Percentiles rank a stretch among this genome's conserved stretches.
Conservation (phyloP, 2,888 invertebrate species). For the Lamellibrachia columna region DNA sequence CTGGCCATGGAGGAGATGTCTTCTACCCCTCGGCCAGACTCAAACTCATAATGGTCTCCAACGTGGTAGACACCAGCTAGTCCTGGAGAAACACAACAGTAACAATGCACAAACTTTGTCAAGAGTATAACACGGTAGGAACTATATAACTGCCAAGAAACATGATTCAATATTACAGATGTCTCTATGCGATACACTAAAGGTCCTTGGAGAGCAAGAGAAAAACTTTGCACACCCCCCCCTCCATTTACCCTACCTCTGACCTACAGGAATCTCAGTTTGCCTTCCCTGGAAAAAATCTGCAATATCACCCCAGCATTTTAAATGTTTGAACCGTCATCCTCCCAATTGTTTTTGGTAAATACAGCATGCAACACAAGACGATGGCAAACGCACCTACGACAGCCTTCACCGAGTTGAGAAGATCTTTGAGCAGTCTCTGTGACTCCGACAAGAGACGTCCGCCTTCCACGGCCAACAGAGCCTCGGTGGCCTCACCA, state of each 20-base stretch:
- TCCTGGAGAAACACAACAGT: conserved; percentile 44
- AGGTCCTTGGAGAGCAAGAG: too few relatives aligned
- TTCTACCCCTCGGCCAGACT: conserved; percentile 55
- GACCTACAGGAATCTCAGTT: background rate
- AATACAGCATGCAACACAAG: background rate
- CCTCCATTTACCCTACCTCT: too few relatives aligned
- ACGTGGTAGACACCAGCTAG: conserved; percentile 63
- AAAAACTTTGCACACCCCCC: too few relatives aligned
- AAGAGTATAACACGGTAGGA: too few relatives aligned
- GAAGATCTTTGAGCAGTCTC: conserved; percentile 33
- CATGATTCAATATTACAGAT: too few relatives aligned
- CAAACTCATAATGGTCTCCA: conserved; percentile 59
- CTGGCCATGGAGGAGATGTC: conserved; percentile 58
- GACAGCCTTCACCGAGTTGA: conserved; percentile 52
- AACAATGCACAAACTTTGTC: background rate
- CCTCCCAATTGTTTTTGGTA: background rate
- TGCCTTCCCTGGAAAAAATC: background rate
- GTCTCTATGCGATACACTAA: too few relatives aligned
- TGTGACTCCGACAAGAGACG: conserved; percentile 26
- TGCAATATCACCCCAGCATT: background rate
- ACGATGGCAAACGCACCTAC: conserved; percentile 50
- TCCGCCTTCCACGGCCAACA: background rate
- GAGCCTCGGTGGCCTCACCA: background rate
- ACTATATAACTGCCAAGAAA: too few relatives aligned
- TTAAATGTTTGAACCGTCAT: background rate